phyloP scores from a whole-genome alignment of 1,140 invertebrate genomes.

The Helicorthomorpha holstii region DNA sequence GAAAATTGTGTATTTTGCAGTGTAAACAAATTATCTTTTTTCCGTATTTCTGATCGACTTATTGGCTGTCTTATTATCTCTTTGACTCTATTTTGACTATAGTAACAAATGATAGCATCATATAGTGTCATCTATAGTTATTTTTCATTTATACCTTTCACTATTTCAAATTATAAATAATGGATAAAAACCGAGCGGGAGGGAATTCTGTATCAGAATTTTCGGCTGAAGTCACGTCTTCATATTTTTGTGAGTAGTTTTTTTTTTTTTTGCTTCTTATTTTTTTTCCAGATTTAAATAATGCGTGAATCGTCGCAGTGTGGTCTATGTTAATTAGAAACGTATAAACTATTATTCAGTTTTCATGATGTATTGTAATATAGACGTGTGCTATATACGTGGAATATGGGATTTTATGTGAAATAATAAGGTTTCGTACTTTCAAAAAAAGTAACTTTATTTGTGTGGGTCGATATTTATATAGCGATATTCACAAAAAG shows the following conservation, averaged over 20 bases:
- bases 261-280: not conserved
- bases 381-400: constrained; percentile 28
- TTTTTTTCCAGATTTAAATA: not conserved
- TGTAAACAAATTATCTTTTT: not conserved
- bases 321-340: not conserved
- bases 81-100: too few species aligned
- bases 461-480: too few species aligned
- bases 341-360: not conserved
- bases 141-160: not conserved
- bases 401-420: constrained; percentile 74
- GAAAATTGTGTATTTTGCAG: not conserved
- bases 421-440: constrained; percentile 89
- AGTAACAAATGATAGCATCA: too few species aligned
- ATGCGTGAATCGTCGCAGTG: not conserved
- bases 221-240: not conserved
- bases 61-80: not conserved
- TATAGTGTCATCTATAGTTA: too few species aligned
- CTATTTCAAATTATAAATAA: not conserved
- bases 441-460: too few species aligned
- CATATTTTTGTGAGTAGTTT: not conserved
- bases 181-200: not conserved
- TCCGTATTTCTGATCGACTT: not conserved
- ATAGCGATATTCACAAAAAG: too few species aligned
- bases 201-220: constrained; percentile 5
- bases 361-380: not conserved